Base-by-base conservation (phyloP, 2,797 vertebrate genomes). In the Halcyon smyrnensis region DNA sequence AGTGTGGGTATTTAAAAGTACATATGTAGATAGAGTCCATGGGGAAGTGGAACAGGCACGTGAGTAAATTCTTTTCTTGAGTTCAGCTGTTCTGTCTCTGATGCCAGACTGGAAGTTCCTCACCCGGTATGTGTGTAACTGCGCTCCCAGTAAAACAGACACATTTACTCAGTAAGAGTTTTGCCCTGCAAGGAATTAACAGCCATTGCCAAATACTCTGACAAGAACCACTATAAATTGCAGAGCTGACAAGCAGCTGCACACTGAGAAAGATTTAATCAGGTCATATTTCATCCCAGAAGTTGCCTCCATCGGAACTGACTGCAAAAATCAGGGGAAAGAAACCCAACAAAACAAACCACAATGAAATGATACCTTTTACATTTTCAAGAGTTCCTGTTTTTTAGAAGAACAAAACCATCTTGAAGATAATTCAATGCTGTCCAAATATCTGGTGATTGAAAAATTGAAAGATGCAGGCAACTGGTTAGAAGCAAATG, bases 91-190 rank as follows among this genome's bases (percentile, higher is more conserved):
- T 80, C 27, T 54, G 16, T 56, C 32, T 68, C 39, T 45, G 30
- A 53, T 91, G 57, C 41, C 67, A 78, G 17, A 24, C 34, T 32
- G 18, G 30, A 90, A 39, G 21, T 82, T 79, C 19, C 27, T 73
- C 1, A 0, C 15, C 17, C 24, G 2, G 1, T 56, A 8, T 32
- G 14, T 7, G 1, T 57, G 34, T 50, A 75, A 41, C 37, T 65
- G 1, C 41, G 32, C 27, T 67, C 3, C 8, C 37, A 15, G 30
- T 53, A 54, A 67, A 82, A 65, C 25, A 9, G 2, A 25, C 15
- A 6, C 3, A 0, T 53, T 18, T 56, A 34, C 16, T 64, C 21
- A 45, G 1, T 10, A n/a, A 71, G 24, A 17, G 32, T 70, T 79
- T 68, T 2, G 2, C 51, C 21, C 54, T 76, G 18, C n/a, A 46